These are phyloP conservation scores for Xestia rhomboidea DNA, from an alignment of 2,888 invertebrate genomes.

Conservation along the genomic window DNA sequence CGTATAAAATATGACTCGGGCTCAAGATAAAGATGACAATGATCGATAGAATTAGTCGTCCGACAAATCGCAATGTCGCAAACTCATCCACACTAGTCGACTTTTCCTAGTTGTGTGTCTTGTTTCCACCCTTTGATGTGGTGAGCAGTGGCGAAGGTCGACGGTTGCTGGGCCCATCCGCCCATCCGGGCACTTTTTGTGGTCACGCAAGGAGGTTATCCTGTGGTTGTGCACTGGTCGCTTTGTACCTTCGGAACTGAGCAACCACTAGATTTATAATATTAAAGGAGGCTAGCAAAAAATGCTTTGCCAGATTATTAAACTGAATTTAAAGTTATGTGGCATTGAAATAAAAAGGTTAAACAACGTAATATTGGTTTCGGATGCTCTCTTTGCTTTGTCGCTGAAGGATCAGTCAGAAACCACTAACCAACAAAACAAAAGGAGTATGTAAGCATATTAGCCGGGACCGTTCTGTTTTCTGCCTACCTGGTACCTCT, in stretches of 20 bases:
- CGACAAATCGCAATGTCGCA: slow-evolving; percentile 19
- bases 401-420: neutral
- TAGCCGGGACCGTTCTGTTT: neutral
- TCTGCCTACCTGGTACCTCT: neutral
- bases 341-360: neutral
- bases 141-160: slow-evolving; percentile 32
- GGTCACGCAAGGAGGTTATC: slow-evolving; percentile 30
- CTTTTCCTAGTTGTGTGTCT: slow-evolving; percentile 9
- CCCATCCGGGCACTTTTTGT: slow-evolving; percentile 33
- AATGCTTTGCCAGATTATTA: neutral
- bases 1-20: neutral
- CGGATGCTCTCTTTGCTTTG: neutral
- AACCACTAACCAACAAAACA: neutral
- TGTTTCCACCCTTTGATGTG: slow-evolving; percentile 45
- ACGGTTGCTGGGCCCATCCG: slow-evolving; percentile 16
- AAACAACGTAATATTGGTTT: neutral
- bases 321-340: neutral
- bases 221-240: slow-evolving; percentile 41
- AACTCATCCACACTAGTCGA: neutral
- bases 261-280: slow-evolving; percentile 23
- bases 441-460: neutral
- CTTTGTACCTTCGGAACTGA: slow-evolving; percentile 38
- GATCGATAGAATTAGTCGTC: too few relatives aligned
- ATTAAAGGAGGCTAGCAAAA: slow-evolving; percentile 17
- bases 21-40: neutral